These are phyloP conservation scores for Daptonema setosum DNA, from an alignment of 2,888 invertebrate genomes.

Conservation along the genomic window DNA sequence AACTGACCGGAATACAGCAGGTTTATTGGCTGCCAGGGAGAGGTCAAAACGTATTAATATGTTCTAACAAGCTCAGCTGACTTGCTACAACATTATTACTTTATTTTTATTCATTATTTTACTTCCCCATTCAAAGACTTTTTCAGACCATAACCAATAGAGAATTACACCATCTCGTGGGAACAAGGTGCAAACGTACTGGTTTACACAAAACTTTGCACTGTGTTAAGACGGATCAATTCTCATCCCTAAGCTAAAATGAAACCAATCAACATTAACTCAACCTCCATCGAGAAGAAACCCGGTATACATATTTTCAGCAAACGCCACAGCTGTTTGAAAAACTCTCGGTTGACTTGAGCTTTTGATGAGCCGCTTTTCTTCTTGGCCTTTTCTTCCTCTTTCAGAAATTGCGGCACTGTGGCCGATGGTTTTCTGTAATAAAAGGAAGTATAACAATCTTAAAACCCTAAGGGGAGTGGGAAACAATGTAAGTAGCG, in stretches of 20 bases:
- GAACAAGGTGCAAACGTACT: background rate
- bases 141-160: too few species aligned
- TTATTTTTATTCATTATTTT: background rate
- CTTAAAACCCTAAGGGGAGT: too few species aligned
- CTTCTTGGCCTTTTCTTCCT: background rate
- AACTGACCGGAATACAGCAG: too few species aligned
- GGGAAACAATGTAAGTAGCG: too few species aligned
- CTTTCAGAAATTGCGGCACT: background rate
- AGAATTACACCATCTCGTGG: background rate
- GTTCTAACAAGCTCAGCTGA: too few species aligned
- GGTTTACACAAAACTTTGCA: background rate
- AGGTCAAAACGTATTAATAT: too few species aligned
- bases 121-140: background rate
- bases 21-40: too few species aligned
- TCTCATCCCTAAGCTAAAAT: too few species aligned
- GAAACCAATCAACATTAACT: too few species aligned
- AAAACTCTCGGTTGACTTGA: slow-evolving; percentile 27
- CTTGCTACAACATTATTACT: too few species aligned
- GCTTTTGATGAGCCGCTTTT: slow-evolving; percentile 22
- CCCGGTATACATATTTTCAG: slow-evolving; percentile 18
- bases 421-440: background rate
- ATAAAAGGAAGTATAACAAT: too few species aligned
- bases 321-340: slow-evolving; percentile 17
- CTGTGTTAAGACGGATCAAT: too few species aligned
- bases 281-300: slow-evolving; percentile 14